Evolutionary conservation across 2,888 invertebrate genomes (phyloP).

Genomic region (Julus scandinavius): DNA sequence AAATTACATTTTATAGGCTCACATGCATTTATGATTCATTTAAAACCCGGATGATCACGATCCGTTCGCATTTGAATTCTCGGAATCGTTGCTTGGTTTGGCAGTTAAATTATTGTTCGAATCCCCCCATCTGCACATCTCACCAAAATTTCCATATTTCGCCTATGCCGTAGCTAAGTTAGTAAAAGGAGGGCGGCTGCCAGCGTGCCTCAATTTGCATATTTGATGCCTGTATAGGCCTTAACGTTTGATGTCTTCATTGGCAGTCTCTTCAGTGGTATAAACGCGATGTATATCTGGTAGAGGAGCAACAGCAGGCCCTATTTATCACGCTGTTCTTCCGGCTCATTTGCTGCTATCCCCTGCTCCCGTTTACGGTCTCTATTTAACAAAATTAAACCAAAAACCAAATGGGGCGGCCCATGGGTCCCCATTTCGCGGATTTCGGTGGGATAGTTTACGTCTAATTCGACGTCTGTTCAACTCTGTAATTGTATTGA

Average conservation of each 20-base stretch:
- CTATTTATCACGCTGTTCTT: conserved; percentile 28
- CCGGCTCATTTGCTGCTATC: background rate
- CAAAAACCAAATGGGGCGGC: conserved; percentile 7
- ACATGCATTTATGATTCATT: conserved; percentile 18
- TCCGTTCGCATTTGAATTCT: background rate
- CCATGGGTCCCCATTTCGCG: background rate
- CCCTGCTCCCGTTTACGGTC: background rate
- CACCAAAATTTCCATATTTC: conserved; percentile 17
- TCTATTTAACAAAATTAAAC: conserved; percentile 30
- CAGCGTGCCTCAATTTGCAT: conserved; percentile 17
- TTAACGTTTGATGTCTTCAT: conserved; percentile 29
- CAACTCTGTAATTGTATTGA: conserved; percentile 9
- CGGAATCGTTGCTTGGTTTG: background rate
- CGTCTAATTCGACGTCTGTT: conserved; percentile 26
- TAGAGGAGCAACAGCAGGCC: conserved; percentile 24
- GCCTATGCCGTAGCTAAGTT: conserved; percentile 28
- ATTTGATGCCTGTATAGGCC: background rate
- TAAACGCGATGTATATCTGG: background rate
- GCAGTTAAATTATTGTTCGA: conserved; percentile 22
- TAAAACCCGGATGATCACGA: conserved; percentile 7
- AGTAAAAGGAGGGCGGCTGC: background rate
- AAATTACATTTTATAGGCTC: background rate
- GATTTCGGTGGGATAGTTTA: background rate
- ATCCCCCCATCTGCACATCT: conserved; percentile 18
- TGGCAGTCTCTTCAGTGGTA: conserved; percentile 16